These are phyloP conservation scores for Drosophila lutescens DNA, from an alignment of 2,888 invertebrate genomes.

Conservation along the genomic window DNA sequence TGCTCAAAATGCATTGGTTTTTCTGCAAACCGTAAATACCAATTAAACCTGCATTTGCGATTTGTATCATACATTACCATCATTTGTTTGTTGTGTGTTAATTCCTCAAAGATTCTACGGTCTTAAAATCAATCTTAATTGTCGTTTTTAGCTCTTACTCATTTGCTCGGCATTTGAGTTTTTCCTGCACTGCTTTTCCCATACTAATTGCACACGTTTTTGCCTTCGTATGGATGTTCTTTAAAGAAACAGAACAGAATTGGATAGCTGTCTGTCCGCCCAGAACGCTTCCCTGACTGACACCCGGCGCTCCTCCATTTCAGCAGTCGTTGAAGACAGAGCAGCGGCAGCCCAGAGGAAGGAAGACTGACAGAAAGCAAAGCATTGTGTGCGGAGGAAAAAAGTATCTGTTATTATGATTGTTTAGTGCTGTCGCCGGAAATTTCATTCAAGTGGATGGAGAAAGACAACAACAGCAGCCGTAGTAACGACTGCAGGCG, in stretches of 20 bases:
- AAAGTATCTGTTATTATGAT: constrained; percentile 78
- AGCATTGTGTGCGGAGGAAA: constrained; percentile 44
- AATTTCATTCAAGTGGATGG: constrained; percentile 76
- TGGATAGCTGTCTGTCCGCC: constrained; percentile 55
- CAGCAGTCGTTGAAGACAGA: constrained; percentile 1
- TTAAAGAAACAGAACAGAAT: constrained; percentile 25
- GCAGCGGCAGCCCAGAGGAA: constrained; percentile 5
- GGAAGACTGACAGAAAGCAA: constrained; percentile 40
- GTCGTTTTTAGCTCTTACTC: constrained; percentile 3
- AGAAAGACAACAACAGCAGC: constrained; percentile 29
- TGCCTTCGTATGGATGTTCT: constrained; percentile 14
- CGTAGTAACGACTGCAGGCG: constrained; percentile 53
- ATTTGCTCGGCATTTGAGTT: neutral
- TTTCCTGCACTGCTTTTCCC: constrained; percentile 1
- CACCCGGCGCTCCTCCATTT: constrained; percentile 34
- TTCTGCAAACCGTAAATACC: neutral
- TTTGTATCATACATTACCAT: neutral
- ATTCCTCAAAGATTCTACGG: neutral
- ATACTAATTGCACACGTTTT: constrained; percentile 35
- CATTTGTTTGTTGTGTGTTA: constrained; percentile 1
- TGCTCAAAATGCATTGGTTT: neutral
- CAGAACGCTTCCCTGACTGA: constrained; percentile 53
- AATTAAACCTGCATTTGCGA: constrained; percentile 2
- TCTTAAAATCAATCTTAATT: constrained; percentile 11
- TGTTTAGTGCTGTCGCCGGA: constrained; percentile 80